Conservation (phyloP, 2,888 invertebrate species). For the Ormyrus thymus region DNA sequence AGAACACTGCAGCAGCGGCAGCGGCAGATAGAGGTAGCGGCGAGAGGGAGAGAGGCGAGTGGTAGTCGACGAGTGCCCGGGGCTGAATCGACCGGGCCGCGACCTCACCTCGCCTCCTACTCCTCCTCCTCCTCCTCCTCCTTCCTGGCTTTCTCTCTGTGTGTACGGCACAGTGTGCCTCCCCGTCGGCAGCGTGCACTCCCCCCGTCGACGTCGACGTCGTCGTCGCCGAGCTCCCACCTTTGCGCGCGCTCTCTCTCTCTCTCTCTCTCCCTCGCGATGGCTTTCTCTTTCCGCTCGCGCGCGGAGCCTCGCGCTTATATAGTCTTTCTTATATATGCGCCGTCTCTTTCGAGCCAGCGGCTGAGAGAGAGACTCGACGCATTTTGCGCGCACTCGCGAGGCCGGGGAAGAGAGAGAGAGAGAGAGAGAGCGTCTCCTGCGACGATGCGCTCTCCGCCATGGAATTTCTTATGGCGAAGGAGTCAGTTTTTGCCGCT, state of each 20-base stretch:
- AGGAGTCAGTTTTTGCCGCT: too few relatives aligned
- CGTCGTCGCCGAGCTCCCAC: conserved; percentile 26
- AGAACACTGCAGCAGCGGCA: background rate
- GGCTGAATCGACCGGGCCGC: conserved; percentile 73
- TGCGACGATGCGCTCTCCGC: too few relatives aligned
- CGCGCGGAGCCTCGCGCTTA: too few relatives aligned
- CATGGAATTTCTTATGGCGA: too few relatives aligned
- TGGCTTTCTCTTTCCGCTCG: conserved; percentile 5
- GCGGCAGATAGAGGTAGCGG: conserved; percentile 49
- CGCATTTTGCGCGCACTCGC: too few relatives aligned
- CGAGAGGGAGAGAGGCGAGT: conserved; percentile 48
- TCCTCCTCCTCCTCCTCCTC: conserved; percentile 55
- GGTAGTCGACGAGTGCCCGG: conserved; percentile 66
- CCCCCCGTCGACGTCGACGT: conserved; percentile 33
- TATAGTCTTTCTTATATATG: too few relatives aligned
- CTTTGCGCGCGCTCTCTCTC: conserved; percentile 4
- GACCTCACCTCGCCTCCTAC: conserved; percentile 56
- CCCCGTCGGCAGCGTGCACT: conserved; percentile 54
- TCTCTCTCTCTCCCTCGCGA: background rate
- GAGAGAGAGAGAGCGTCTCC: too few relatives aligned
- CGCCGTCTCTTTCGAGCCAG: too few relatives aligned
- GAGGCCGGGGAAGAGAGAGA: too few relatives aligned
- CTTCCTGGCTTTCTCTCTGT: conserved; percentile 58
- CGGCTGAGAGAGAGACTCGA: too few relatives aligned
- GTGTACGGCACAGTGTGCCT: conserved; percentile 29